A percentile compares a stretch with the other conserved stretches of the same genome.
phyloP scores from a whole-genome alignment of 1,140 invertebrate species.

The Scaptodrosophila lebanonensis region DNA sequence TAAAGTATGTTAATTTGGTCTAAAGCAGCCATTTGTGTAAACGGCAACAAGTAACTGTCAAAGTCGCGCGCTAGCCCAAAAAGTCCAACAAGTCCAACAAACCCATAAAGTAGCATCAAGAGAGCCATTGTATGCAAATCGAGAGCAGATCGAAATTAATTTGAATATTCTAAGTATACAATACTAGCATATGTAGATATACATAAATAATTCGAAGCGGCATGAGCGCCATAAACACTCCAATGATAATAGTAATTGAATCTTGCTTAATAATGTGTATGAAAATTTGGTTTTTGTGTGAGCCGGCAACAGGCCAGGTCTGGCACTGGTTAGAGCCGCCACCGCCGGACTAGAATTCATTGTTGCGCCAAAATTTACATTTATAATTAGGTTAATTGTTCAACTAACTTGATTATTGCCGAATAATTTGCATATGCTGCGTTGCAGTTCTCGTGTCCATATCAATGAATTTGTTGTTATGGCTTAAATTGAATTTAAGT shows the following conservation, averaged over 20 bases:
- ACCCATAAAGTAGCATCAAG: constrained; percentile 45
- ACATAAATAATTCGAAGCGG: too few species aligned
- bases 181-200: constrained; percentile 4
- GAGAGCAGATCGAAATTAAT: constrained; percentile 50
- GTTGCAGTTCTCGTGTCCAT: constrained; percentile 36
- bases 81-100: constrained; percentile 43
- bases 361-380: constrained; percentile 64
- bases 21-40: too few species aligned
- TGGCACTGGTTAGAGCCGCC: neutral
- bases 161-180: constrained; percentile 37
- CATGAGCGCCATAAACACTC: too few species aligned
- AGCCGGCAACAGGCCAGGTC: constrained; percentile 9
- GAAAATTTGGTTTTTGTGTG: constrained; percentile 48
- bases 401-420: constrained; percentile 63
- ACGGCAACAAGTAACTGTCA: neutral
- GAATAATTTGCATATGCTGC: constrained; percentile 57
- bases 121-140: constrained; percentile 11
- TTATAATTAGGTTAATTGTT: constrained; percentile 72
- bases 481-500: constrained; percentile 27
- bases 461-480: too few species aligned
- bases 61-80: too few species aligned
- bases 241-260: too few species aligned
- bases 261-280: too few species aligned
- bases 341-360: constrained; percentile 36
- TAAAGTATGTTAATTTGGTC: too few species aligned